A percentile compares a stretch with the other conserved stretches of the same genome.
Conservation (phyloP, 2,797 vertebrate genomes). For the Vespertilio murinus region DNA sequence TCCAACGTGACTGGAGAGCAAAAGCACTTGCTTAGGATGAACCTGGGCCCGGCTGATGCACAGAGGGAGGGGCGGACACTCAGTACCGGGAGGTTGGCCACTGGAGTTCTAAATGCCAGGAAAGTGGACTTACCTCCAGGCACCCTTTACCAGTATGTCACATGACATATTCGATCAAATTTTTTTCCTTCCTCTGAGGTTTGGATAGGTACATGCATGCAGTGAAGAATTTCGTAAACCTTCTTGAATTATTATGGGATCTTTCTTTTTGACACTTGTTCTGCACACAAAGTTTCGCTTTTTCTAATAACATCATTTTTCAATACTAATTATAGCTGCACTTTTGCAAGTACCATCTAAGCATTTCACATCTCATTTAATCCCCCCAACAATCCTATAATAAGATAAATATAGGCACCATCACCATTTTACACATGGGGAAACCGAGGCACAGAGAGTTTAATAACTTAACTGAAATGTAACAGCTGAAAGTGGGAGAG, state of each 20-base stretch:
- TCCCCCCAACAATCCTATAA: not conserved
- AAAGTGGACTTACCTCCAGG: not conserved
- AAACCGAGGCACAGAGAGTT: not conserved
- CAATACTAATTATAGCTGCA: not conserved
- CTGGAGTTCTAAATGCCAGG: not conserved
- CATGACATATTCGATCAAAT: not conserved
- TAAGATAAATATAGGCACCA: not conserved
- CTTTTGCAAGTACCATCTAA: not conserved
- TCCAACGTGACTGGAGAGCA: not conserved
- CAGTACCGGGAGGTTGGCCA: not conserved
- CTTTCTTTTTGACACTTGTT: not conserved
- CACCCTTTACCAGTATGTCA: too few relatives aligned
- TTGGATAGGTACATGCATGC: too few relatives aligned
- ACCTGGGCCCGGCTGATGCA: not conserved
- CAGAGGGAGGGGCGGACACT: not conserved
- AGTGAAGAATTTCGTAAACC: not conserved
- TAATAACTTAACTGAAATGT: not conserved
- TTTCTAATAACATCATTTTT: constrained; percentile 16
- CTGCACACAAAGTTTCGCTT: not conserved
- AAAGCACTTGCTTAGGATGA: not conserved
- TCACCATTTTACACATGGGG: not conserved
- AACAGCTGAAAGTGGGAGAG: not conserved
- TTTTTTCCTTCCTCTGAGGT: not conserved
- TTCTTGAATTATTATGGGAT: not conserved
- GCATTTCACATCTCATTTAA: not conserved